phyloP scores from a whole-genome alignment of 1,140 invertebrate genomes.

The Polypedilum vanderplanki region DNA sequence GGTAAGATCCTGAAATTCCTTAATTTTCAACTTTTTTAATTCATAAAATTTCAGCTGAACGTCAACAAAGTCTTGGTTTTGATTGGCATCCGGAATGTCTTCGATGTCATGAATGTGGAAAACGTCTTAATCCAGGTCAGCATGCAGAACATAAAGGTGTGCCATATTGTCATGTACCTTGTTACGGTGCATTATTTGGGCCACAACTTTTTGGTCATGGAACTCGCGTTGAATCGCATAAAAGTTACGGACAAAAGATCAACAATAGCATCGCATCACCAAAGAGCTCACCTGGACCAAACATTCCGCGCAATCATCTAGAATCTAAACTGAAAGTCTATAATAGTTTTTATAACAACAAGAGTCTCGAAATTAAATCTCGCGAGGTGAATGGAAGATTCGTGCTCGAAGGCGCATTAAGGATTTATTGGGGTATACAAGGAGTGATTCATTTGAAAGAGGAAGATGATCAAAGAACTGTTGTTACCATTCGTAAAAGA shows the following conservation, averaged over 20 bases:
- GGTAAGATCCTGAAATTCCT: slow-evolving; percentile 42
- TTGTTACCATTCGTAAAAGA: slow-evolving; percentile 60
- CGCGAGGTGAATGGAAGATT: slow-evolving; percentile 71
- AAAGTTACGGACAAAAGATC: slow-evolving; percentile 71
- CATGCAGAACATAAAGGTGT: slow-evolving; percentile 72
- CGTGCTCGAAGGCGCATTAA: slow-evolving; percentile 68
- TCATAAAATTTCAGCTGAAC: slow-evolving; percentile 62
- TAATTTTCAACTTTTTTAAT: slow-evolving; percentile 32
- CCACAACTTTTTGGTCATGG: slow-evolving; percentile 81
- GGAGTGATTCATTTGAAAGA: slow-evolving; percentile 80
- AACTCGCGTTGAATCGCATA: slow-evolving; percentile 76
- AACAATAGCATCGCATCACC: slow-evolving; percentile 32
- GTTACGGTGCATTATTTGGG: slow-evolving; percentile 82
- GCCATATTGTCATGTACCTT: slow-evolving; percentile 85
- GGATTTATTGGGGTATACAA: slow-evolving; percentile 79
- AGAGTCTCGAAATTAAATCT: slow-evolving; percentile 65
- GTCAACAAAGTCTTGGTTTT: slow-evolving; percentile 83
- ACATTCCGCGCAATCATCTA: slow-evolving; percentile 58
- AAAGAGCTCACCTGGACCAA: slow-evolving; percentile 42
- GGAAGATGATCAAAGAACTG: slow-evolving; percentile 74
- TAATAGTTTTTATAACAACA: slow-evolving; percentile 74
- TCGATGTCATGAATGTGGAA: slow-evolving; percentile 82
- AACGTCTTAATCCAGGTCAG: slow-evolving; percentile 79
- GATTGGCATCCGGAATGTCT: slow-evolving; percentile 91
- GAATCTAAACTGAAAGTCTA: slow-evolving; percentile 66